phyloP scores from a whole-genome alignment of 2,113 vertebrate genomes.

The Damaliscus lunatus region DNA sequence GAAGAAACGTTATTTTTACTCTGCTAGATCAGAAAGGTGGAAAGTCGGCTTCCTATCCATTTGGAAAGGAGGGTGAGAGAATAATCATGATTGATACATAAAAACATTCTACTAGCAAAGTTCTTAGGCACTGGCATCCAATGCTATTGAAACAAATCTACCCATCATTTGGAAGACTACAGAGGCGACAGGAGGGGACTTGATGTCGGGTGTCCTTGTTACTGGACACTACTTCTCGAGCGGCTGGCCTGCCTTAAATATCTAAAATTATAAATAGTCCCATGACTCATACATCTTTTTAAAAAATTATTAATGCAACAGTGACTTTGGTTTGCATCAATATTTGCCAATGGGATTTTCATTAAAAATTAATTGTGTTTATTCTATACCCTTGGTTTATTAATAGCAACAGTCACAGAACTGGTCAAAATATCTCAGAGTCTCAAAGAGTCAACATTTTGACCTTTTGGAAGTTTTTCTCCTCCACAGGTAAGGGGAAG shows the following conservation, averaged over 20 bases:
- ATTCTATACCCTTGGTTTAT: constrained; percentile 12
- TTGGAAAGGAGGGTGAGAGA: background rate
- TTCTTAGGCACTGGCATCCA: background rate
- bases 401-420: constrained; percentile 34
- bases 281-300: background rate
- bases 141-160: background rate
- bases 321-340: background rate
- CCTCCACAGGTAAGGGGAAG: background rate
- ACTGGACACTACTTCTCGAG: background rate
- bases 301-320: background rate
- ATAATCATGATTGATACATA: background rate
- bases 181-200: background rate
- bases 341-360: background rate
- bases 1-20: background rate
- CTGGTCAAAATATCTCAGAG: constrained; percentile 30
- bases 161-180: background rate
- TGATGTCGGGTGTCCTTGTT: background rate
- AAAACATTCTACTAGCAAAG: background rate
- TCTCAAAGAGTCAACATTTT: background rate
- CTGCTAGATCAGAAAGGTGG: background rate
- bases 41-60: background rate
- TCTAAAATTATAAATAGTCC: constrained; percentile 19
- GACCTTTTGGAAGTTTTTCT: constrained; percentile 1
- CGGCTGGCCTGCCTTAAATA: background rate
- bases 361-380: constrained; percentile 48